These are phyloP conservation scores for Elysia chlorotica DNA, from an alignment of 1,140 invertebrate genomes.

Conservation along the genomic window DNA sequence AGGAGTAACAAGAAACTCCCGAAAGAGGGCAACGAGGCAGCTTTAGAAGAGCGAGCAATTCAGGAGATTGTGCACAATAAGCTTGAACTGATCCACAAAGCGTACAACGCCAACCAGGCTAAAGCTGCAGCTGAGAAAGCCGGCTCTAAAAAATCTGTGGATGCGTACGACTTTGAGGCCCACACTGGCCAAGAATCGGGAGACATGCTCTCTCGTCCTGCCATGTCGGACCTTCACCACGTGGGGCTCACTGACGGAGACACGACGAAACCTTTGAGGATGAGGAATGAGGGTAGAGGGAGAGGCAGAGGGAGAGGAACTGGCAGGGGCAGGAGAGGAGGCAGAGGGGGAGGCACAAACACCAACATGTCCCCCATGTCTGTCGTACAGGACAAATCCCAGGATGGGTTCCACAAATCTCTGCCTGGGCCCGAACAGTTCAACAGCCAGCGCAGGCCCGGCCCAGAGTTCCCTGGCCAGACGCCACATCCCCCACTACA, in stretches of 20 bases:
- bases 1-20: slow-evolving; percentile 7
- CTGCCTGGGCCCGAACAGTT: background rate
- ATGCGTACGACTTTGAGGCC: slow-evolving; percentile 35
- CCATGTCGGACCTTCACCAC: background rate
- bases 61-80: slow-evolving; percentile 17
- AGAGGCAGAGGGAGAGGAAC: slow-evolving; percentile 24
- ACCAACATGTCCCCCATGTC: background rate
- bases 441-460: too few relatives aligned
- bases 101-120: slow-evolving; percentile 5
- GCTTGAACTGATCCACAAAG: slow-evolving; percentile 19
- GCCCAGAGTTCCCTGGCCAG: too few relatives aligned
- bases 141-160: slow-evolving; percentile 22
- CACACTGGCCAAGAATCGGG: slow-evolving; percentile 24
- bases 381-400: too few relatives aligned
- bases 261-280: too few relatives aligned
- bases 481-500: too few relatives aligned
- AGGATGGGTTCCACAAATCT: background rate
- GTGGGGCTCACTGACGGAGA: too few relatives aligned
- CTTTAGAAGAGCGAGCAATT: slow-evolving; percentile 8
- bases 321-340: slow-evolving; percentile 7
- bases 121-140: slow-evolving; percentile 18
- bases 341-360: slow-evolving; percentile 20
- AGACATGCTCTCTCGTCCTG: background rate
- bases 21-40: slow-evolving; percentile 15
- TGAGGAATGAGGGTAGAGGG: slow-evolving; percentile 5